These are phyloP conservation scores for Vidua macroura DNA, from an alignment of 2,113 vertebrate species.

Conservation along the genomic window DNA sequence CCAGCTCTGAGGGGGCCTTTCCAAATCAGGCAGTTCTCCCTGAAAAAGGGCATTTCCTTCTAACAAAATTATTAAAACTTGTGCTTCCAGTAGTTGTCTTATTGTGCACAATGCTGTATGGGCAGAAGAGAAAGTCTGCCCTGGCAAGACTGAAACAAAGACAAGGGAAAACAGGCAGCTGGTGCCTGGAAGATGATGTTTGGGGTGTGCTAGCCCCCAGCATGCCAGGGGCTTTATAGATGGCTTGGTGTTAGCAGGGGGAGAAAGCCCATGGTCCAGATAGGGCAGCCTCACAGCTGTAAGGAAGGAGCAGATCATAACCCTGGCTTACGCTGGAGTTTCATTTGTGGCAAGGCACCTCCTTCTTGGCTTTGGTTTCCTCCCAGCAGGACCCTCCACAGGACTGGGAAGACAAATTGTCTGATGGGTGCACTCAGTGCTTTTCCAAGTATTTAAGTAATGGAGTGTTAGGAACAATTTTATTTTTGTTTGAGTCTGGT, in stretches of 20 bases:
- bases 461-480: not conserved
- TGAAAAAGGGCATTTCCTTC: not conserved
- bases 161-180: not conserved
- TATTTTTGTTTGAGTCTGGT: not conserved
- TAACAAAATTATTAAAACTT: not conserved
- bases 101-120: not conserved
- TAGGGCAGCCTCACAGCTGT: not conserved
- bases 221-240: not conserved
- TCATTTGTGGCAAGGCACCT: not conserved
- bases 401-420: not conserved
- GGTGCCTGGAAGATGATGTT: not conserved
- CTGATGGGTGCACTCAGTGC: not conserved
- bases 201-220: too few species aligned
- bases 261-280: fast-evolving
- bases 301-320: not conserved
- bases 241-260: not conserved
- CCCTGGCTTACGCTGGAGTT: not conserved
- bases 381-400: not conserved
- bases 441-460: constrained; percentile 5
- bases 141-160: not conserved
- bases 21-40: not conserved
- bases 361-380: not conserved
- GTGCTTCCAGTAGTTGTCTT: not conserved
- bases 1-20: not conserved
- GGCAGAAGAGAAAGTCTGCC: not conserved